These are phyloP conservation scores for Zapornia atra DNA, from an alignment of 2,113 vertebrate genomes.

Conservation along the genomic window DNA sequence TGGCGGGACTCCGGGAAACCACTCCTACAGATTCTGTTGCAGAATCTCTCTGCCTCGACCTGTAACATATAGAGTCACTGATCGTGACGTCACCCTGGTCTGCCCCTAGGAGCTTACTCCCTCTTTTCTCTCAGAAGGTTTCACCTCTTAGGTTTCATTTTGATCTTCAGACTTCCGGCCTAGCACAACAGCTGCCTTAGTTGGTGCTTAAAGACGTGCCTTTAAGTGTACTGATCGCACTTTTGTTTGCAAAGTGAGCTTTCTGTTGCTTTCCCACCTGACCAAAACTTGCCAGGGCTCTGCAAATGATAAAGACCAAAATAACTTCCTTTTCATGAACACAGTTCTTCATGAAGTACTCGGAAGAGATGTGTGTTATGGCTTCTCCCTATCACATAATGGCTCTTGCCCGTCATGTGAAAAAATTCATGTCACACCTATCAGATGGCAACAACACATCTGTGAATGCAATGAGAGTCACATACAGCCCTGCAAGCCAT, in stretches of 20 bases:
- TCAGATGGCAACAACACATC: not conserved
- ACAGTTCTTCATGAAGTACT: not conserved
- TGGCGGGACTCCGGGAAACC: not conserved
- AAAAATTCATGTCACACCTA: not conserved
- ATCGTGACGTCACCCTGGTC: not conserved
- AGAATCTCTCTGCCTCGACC: not conserved
- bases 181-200: not conserved
- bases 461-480: not conserved
- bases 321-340: not conserved
- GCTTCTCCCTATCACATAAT: not conserved
- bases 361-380: not conserved
- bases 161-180: not conserved
- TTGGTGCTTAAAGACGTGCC: not conserved
- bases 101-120: not conserved
- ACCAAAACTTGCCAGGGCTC: not conserved
- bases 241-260: not conserved
- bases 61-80: not conserved
- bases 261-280: not conserved
- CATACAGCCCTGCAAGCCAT: not conserved
- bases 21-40: not conserved
- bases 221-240: not conserved
- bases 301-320: not conserved
- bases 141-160: not conserved
- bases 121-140: not conserved
- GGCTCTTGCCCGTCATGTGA: not conserved